Conservation (phyloP, 2,888 invertebrate species). For the Euzophera pinguis region DNA sequence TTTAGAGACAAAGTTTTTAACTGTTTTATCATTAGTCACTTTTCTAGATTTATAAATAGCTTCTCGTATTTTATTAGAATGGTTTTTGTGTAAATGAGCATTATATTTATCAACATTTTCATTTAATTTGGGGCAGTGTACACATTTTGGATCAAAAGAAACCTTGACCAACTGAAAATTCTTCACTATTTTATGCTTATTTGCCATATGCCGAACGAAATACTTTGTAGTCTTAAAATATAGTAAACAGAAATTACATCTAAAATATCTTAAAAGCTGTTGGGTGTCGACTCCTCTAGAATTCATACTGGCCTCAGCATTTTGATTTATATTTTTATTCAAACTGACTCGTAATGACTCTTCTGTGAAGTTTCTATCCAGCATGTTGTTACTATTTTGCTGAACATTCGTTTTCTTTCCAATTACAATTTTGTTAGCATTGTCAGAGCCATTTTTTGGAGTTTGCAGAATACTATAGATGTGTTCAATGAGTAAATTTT, state of each 20-base stretch:
- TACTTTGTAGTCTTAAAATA: neutral
- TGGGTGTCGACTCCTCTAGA: neutral
- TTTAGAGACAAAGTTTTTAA: neutral
- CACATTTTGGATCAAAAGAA: conserved; percentile 25
- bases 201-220: neutral
- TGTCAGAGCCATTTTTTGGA: conserved; percentile 19
- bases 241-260: neutral
- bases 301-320: too few species aligned
- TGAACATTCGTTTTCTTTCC: conserved; percentile 8
- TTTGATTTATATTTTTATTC: neutral
- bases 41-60: neutral
- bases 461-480: conserved; percentile 48
- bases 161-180: conserved; percentile 11
- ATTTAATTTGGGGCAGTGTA: conserved; percentile 1
- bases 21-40: neutral
- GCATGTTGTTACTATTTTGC: neutral
- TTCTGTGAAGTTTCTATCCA: neutral
- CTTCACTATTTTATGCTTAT: conserved; percentile 1
- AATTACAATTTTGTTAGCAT: neutral
- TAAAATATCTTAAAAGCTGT: neutral
- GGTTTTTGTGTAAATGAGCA: neutral
- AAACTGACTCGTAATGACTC: neutral
- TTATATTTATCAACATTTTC: conserved; percentile 10
- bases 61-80: neutral
- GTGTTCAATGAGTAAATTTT: conserved; percentile 51